Evolutionary conservation across 2,113 vertebrate genomes (phyloP), one percentile per base, ranked within the genome.

Genomic region (Hyperopisus bebe): DNA sequence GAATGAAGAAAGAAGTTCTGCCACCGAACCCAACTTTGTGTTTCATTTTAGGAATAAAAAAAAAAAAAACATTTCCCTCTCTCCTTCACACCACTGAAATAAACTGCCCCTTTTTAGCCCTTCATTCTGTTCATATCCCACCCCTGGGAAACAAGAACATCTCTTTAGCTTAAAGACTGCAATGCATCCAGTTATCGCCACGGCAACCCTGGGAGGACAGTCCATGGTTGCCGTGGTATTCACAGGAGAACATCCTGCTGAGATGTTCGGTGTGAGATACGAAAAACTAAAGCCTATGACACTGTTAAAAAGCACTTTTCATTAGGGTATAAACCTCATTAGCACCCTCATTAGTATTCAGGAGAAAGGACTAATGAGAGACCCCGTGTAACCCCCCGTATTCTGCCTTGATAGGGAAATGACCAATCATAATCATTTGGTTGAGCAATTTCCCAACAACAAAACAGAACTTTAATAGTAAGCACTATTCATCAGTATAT

Each of bases 271-370:
- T 44, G 3, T 53, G n/a, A 62, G 42, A 83, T 51, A 19, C 35
- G 4, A 19, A 3, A 13, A 31, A 27, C 27, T n/a, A 27, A 62
- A 84, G 51, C 88, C 24, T 31, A 31, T 21, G 53, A 17, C 51
- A 35, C 3, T 83, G 27, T 42, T 53, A 44, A 15, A 84, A 88
- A 42, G 24, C 8, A 15, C 46, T 50, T 58, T 44, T 89, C 39
- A 80, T 21, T 82, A 10, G 74, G 44, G 77, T 44, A 19, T 11
- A 27, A 58, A 85, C 4, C 35, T 84, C 89, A 89, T 84, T 80
- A 35, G 47, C 88, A 89, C 82, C 47, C 70, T 82, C 47, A 51
- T 89, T 31, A 89, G 35, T 15, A 85, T 47, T 83, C 77, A 58
- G 77, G 51, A 62, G 31, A 89, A n/a, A 46, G 15, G 53, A 35